Base-by-base conservation (phyloP, 2,797 vertebrate species). In the Pogoniulus pusillus region DNA sequence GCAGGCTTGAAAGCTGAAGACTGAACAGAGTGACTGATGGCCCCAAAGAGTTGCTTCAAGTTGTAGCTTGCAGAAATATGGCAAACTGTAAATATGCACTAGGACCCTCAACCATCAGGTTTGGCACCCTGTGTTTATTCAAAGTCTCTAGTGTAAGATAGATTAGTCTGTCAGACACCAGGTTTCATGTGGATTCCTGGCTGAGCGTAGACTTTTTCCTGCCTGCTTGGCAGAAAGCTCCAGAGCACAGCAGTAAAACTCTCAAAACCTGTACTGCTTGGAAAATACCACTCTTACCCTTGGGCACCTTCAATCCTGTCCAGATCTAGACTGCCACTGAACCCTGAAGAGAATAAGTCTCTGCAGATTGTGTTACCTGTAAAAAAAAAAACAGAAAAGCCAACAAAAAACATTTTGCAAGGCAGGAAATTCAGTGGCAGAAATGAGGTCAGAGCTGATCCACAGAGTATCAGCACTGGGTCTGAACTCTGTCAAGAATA, bases 201-300 rank as follows among this genome's bases (percentile, higher is more conserved):
- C 66, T 29, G 24, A 90, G 79, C 6, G 15, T 27, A 34, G 79
- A 43, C 26, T 78, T 53, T 77, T 89, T 80, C 55, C 70, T 93
- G 70, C 63, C 49, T 91, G 41, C 43, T 80, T 81, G 91, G 73
- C 91, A 91, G 89, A 95, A 94, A 71, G 79, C 73, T 96, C 82
- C 57, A 90, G 70, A 92, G 64, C 66, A 58, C 43, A 60, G 84
- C 88, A 93, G 82, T 90, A 81, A 93, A 95, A 81, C 0, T 49
- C 54, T 90, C 72, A 93, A 86, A 93, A 91, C 22, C 73, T 58
- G 43, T 68, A 39, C 58, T 64, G 49, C 70, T 85, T 76, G 63
- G 89, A 90, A 96, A 96, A 85, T 64, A 93, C 39, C 73, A 83
- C 60, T 78, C 59, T 75, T 93, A 85, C 88, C 79, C 88, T 81